Evolutionary conservation across 2,888 invertebrate species (phyloP).

Genomic region (Scaeva pyrastri): DNA sequence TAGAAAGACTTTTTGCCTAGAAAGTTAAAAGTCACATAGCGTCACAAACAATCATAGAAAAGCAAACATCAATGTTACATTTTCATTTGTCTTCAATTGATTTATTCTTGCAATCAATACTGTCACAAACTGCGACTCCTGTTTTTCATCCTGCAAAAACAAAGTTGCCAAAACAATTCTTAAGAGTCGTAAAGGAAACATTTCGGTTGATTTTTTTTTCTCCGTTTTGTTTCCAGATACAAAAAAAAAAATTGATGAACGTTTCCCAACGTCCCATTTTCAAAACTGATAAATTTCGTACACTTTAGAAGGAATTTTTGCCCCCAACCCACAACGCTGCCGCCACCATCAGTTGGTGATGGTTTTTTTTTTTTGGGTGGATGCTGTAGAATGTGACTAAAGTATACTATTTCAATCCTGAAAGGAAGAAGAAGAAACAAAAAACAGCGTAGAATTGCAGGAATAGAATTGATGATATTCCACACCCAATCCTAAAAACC

Average conservation of each 20-base stretch:
- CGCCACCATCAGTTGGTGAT: not conserved
- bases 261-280: not conserved
- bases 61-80: no score
- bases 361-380: not conserved
- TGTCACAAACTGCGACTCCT: not conserved
- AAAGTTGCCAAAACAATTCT: slow-evolving; percentile 31
- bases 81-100: no score
- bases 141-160: not conserved
- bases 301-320: slow-evolving; percentile 1
- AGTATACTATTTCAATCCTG: slow-evolving; percentile 13
- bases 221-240: no score
- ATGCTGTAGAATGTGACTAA: not conserved
- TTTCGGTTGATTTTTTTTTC: not conserved
- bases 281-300: slow-evolving; percentile 14
- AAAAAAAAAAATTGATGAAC: slow-evolving; percentile 23
- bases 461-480: slow-evolving; percentile 14
- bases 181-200: slow-evolving; percentile 23
- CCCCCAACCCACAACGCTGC: not conserved
- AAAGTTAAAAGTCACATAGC: no score
- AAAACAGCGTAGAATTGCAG: not conserved
- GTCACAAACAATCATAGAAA: no score
- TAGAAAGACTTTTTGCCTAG: no score
- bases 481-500: no score
- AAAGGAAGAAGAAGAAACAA: not conserved
- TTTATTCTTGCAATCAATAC: slow-evolving; percentile 9